Conservation (phyloP, 2,113 vertebrate species). For the Oreochromis spilurus region DNA sequence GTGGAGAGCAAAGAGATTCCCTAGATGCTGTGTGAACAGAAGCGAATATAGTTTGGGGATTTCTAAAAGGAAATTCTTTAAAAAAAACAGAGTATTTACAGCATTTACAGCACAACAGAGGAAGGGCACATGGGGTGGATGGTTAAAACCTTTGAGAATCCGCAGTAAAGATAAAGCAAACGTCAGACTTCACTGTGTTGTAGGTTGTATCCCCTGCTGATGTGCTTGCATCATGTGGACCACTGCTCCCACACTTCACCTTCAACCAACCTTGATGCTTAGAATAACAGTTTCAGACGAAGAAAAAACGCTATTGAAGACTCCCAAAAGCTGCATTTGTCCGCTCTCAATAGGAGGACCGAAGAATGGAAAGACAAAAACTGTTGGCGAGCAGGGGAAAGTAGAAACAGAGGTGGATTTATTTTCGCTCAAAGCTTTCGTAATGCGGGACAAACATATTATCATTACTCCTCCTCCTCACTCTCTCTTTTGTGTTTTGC, state of each 20-base stretch:
- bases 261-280: neutral
- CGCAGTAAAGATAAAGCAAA: neutral
- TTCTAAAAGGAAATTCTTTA: neutral
- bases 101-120: neutral
- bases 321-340: neutral
- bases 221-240: neutral
- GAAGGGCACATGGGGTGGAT: neutral
- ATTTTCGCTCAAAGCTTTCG: conserved; percentile 2
- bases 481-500: conserved; percentile 9
- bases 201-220: neutral
- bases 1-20: neutral
- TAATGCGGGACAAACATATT: conserved; percentile 34
- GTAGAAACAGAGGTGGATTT: conserved; percentile 10
- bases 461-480: neutral
- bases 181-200: neutral
- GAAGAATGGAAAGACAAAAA: conserved; percentile 2
- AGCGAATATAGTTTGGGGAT: neutral
- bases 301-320: neutral
- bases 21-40: neutral
- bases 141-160: neutral
- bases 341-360: neutral
- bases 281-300: neutral
- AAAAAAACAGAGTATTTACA: neutral
- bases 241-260: conserved; percentile 1
- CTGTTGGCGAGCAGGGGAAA: neutral